These are phyloP conservation scores for Druon quercuslanigerum DNA, from an alignment of 1,140 invertebrate species.

Conservation along the genomic window DNA sequence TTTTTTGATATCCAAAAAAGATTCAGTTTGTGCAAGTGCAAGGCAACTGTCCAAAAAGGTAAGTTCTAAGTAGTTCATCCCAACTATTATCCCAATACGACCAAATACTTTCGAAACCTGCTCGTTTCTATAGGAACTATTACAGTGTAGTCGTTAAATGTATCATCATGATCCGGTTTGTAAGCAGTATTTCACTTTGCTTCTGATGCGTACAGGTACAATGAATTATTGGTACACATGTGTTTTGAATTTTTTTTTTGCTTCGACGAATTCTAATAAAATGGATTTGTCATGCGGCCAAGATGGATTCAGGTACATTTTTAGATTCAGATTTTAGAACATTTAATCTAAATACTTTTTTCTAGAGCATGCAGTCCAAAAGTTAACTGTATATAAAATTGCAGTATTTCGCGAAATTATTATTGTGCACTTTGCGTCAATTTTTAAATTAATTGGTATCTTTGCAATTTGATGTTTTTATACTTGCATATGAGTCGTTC, in stretches of 20 bases:
- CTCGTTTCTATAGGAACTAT: not conserved
- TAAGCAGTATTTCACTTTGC: not conserved
- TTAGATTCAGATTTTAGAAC: not conserved
- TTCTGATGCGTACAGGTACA: not conserved
- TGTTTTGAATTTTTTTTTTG: not conserved
- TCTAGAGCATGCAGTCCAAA: too few relatives aligned
- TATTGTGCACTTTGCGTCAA: too few relatives aligned
- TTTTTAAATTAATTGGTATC: too few relatives aligned
- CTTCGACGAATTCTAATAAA: not conserved
- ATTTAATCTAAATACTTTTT: too few relatives aligned
- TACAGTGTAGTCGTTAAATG: not conserved
- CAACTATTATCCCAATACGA: not conserved
- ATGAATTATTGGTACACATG: not conserved
- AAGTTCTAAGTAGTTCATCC: not conserved
- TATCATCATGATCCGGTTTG: not conserved
- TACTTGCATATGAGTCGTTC: not conserved
- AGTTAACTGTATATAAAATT: too few relatives aligned
- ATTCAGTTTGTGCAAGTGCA: not conserved
- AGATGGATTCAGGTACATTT: slow-evolving; percentile 52
- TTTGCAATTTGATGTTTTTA: not conserved
- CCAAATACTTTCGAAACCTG: slow-evolving; percentile 1
- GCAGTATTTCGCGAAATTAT: too few relatives aligned
- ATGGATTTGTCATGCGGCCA: slow-evolving; percentile 42
- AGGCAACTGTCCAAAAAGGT: not conserved
- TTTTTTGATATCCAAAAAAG: slow-evolving; percentile 23